Base-by-base conservation (phyloP, 2,113 vertebrate species). In the Ondatra zibethicus region DNA sequence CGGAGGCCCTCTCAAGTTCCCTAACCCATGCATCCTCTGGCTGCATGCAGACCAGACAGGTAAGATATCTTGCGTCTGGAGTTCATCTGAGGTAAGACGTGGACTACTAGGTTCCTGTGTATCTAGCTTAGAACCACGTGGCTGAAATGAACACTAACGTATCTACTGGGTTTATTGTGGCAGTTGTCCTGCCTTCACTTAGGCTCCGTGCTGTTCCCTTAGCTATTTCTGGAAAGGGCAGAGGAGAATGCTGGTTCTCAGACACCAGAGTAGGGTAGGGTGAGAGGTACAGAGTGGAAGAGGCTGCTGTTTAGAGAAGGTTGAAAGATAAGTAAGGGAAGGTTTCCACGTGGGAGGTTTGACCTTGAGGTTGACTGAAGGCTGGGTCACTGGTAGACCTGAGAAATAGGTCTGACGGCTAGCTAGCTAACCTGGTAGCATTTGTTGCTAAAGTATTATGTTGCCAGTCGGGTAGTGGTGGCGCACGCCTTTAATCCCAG, bases 11-110 rank as follows among this genome's bases (percentile, higher is more conserved):
- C 98, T 99, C 88, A 99, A 99, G 84, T 99, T 99, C 97, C 98
- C 98, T 36, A 98, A 99, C 89, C 98, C 99, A 93, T 99, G 99
- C 98, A 99, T 99, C 97, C 96, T 99, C 95, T 99, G 99, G 99
- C 99, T 99, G 55, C 98, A 99, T 9, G 98, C 99, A 89, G 98
- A 99, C 95, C 99, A 99, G 98, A 98, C 99, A 93, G 99, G 99
- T 99, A 98, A 97, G 98, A 89, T 42, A 31, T 88, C 47, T 91
- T 75, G 66, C 39, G 9, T 42, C 81, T 61, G 47, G 88, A 85
- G 72, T 85, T 58, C 14, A 31, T 91, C 66, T 33, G 55, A 91
- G 77, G 76, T 90, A 92, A 55, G 86, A 47, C 16, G 39, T 85
- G 55, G 85, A 77, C 16, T 68, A 29, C 61, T 78, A 39, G 70